Percentiles rank a stretch among this genome's conserved stretches.
These are phyloP conservation scores for Laticauda colubrina DNA, from an alignment of 2,113 vertebrate species.

Conservation along the genomic window DNA sequence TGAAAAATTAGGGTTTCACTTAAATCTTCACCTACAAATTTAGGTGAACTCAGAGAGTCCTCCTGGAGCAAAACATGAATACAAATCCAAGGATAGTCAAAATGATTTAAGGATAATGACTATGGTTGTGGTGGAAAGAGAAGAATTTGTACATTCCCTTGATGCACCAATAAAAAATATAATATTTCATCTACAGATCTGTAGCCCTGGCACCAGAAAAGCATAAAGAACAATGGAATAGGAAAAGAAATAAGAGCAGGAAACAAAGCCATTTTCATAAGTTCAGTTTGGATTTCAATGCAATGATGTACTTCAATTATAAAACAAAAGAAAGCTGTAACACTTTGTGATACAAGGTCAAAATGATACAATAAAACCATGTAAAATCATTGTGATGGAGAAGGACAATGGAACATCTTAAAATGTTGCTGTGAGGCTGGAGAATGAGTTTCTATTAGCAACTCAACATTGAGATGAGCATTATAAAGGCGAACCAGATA, in stretches of 20 bases:
- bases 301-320: background rate
- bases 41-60: background rate
- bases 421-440: background rate
- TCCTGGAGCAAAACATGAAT: background rate
- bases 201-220: background rate
- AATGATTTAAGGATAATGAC: background rate
- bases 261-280: background rate
- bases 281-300: background rate
- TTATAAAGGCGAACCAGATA: background rate
- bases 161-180: background rate
- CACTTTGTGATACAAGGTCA: background rate
- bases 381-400: background rate
- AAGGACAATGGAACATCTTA: background rate
- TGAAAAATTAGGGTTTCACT: background rate
- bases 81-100: background rate
- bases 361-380: background rate
- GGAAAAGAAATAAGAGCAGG: background rate
- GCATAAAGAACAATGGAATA: background rate
- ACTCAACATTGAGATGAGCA: background rate
- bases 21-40: background rate
- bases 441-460: background rate
- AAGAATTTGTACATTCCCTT: background rate
- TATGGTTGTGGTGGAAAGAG: background rate
- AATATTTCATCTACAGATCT: background rate
- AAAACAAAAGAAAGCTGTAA: background rate